Percentiles rank a stretch among this genome's conserved stretches.
Conservation (phyloP, 2,113 vertebrate genomes). For the Rhizomys pruinosus region DNA sequence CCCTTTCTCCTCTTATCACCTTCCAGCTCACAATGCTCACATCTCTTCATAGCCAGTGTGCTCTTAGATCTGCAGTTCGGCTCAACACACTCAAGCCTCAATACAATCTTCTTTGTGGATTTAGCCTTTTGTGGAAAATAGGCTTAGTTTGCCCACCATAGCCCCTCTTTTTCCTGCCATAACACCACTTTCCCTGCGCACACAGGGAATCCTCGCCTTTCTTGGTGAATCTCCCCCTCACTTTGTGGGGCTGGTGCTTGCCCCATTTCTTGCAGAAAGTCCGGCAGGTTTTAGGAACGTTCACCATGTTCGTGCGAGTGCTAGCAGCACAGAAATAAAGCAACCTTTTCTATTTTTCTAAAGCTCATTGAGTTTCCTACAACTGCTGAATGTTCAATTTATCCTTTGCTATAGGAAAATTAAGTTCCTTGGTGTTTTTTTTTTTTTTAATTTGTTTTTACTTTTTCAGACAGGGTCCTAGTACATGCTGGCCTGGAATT, state of each 20-base stretch:
- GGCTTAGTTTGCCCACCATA: not conserved
- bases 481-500: not conserved
- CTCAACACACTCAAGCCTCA: not conserved
- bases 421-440: not conserved
- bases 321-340: not conserved
- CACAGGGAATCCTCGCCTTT: not conserved
- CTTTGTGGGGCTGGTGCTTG: not conserved
- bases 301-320: not conserved
- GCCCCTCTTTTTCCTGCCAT: not conserved
- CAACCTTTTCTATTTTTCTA: not conserved
- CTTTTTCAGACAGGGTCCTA: not conserved
- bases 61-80: not conserved
- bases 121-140: not conserved
- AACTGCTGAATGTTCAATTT: not conserved
- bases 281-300: not conserved
- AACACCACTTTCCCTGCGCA: not conserved
- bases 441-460: not conserved
- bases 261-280: not conserved
- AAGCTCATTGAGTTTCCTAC: slow-evolving; percentile 1
- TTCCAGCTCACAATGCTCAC: not conserved
- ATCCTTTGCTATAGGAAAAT: not conserved
- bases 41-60: not conserved
- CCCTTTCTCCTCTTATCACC: too few species aligned
- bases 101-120: not conserved
- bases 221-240: not conserved